Evolutionary conservation across 2,113 vertebrate genomes (phyloP), one percentile per base, ranked within the genome.

Genomic region (Girardinichthys multiradiatus): DNA sequence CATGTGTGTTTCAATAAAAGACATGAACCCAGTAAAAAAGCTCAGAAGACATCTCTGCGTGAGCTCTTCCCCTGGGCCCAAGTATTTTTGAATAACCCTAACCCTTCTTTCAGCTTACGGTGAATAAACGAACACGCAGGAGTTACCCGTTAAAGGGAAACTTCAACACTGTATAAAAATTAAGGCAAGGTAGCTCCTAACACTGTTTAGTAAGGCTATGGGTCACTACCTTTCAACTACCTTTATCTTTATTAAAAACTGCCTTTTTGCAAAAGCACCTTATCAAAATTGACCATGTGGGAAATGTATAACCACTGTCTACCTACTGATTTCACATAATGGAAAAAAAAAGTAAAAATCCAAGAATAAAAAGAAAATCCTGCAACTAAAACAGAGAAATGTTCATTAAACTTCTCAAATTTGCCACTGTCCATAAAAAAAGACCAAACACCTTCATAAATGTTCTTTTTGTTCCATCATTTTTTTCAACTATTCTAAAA

Each of bases 171-270:
- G 4, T 68, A 64, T 78, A 54, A 8, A 73, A 69, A 39, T 28
- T 26, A 29, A 12, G 28, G 66, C 21, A 1, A 3, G 35, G 35
- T 68, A 74, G 70, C 77, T 65, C 24, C 61, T 79, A 6, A 14
- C 45, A 58, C 19, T 81, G 72, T 81, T 68, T 17, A 26, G 28
- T 68, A 59, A 69, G 58, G 37, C n/a, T 4, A 51, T 1, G 35
- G 82, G 78, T 80, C 70, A 57, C 64, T 48, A 19, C 29, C 57
- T 62, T 83, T 81, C 66, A 67, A 57, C 64, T 48, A 19, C 29
- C 57, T 62, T 83, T 81, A 63, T 74, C 68, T 68, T 81, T 75
- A 58, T 76, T 82, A 71, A 70, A 61, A 45, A 27, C 64, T 48
- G 61, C 64, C 21, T 70, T 72, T 80, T 73, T 62, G 33, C 57